Base-by-base conservation (phyloP, 2,888 invertebrate species). In the Drosophila atroscutellata region DNA sequence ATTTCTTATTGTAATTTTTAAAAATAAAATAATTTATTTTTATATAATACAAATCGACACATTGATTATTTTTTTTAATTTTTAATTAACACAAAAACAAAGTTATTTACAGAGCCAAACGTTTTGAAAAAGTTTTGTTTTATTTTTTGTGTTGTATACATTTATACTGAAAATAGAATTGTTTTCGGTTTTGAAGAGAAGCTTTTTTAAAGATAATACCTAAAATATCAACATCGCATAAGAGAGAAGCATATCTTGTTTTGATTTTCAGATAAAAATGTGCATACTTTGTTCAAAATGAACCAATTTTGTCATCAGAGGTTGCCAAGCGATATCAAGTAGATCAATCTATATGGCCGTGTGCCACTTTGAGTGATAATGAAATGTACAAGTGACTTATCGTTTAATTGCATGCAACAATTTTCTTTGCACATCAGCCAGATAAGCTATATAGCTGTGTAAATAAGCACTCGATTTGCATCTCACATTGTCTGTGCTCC, bases 361-460 rank as follows among this genome's bases (percentile, higher is more conserved):
- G 42, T 57, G 52, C 24, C 20, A 57, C 5, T 49, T 65, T 11
- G 8, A 9, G 13, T 60, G 64, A 72, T 75, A 68, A 68, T 68
- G 58, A 65, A 60, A 65, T 68, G 59, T 72, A 36, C 68, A 54
- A 45, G 34, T 18, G 65, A 52, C 52, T 71, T 80, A 70, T 69
- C 74, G 45, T 49, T 62, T 72, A 51, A 68, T 64, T 76, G 42
- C 71, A 51, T 20, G 24, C 15, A 30, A 42, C 26, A 18, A 26
- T 54, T 26, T 47, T 34, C 26, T 39, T 62, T 30, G 45, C 37
- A 32, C 32, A 39, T 9, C 28, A 42, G 26, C n/a, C 20, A 28
- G 32, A 55, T 60, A 70, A 60, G 56, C 18, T 36, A n/a, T 39
- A 60, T n/a, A 15, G n/a, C 5, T n/a, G 26, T 37, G 39, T 34